phyloP scores from a whole-genome alignment of 2,888 invertebrate genomes.

The Drosophila mettleri region DNA sequence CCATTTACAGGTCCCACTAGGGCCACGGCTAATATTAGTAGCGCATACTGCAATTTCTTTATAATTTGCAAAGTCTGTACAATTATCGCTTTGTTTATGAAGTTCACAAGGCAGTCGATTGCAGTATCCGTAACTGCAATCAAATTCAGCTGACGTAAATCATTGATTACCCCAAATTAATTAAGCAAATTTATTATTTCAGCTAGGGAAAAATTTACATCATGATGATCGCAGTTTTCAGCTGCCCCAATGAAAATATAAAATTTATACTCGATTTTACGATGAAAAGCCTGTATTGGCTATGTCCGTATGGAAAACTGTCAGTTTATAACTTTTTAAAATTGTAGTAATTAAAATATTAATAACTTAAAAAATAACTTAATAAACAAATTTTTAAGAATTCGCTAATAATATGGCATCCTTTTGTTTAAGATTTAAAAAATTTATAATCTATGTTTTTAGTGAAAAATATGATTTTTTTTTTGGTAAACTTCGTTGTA shows the following conservation, averaged over 20 bases:
- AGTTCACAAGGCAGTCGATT: slow-evolving; percentile 24
- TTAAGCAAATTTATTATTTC: slow-evolving; percentile 6
- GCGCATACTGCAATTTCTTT: slow-evolving; percentile 13
- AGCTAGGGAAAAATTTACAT: slow-evolving; percentile 1
- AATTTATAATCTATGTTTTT: too few species aligned
- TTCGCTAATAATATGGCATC: too few species aligned
- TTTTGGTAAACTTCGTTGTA: too few species aligned
- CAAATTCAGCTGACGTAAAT: slow-evolving; percentile 18
- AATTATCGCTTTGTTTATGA: slow-evolving; percentile 23
- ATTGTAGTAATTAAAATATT: background rate
- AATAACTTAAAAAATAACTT: background rate
- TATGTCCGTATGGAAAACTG: too few species aligned
- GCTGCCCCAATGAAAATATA: background rate
- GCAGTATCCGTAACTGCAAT: slow-evolving; percentile 3
- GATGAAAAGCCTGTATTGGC: too few species aligned
- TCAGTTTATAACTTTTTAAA: background rate
- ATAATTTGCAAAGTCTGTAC: slow-evolving; percentile 41
- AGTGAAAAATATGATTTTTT: too few species aligned
- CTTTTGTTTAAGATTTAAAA: too few species aligned
- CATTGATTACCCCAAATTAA: slow-evolving; percentile 15
- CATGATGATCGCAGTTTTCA: slow-evolving; percentile 6
- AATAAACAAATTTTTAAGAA: too few species aligned
- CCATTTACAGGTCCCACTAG: slow-evolving; percentile 30
- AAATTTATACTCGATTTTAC: background rate
- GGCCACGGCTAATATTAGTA: slow-evolving; percentile 30